Evolutionary conservation across 1,140 invertebrate species (phyloP).

Genomic region (Liolophura sinensis): DNA sequence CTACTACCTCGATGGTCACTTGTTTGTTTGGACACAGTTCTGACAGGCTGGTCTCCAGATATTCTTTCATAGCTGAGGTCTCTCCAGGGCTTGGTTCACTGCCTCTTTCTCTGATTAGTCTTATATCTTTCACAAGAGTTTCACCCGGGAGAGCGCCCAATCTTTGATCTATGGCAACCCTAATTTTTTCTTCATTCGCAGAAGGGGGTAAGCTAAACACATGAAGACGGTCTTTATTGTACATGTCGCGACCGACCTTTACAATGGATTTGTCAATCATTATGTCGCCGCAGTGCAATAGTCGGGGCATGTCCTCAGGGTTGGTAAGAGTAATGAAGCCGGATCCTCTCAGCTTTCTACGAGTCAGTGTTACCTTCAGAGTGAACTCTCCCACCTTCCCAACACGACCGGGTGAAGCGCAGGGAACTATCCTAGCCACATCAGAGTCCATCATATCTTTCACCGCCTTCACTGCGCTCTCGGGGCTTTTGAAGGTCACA

Average conservation of each 20-base stretch:
- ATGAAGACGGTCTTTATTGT: not conserved
- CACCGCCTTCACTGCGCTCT: slow-evolving; percentile 2
- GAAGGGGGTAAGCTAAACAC: not conserved
- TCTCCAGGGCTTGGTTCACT: no score
- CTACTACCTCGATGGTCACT: no score
- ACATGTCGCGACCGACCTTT: not conserved
- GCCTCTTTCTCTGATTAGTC: no score
- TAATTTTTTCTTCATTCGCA: slow-evolving; percentile 8
- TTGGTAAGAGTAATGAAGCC: slow-evolving; percentile 10
- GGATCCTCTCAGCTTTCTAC: slow-evolving; percentile 1
- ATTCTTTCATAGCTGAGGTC: no score
- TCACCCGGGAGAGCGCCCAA: not conserved
- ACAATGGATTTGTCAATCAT: not conserved
- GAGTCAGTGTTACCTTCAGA: slow-evolving; percentile 2
- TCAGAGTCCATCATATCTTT: not conserved
- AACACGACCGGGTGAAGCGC: no score
- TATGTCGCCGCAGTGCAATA: not conserved
- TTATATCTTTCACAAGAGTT: no score
- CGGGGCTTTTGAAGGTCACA: slow-evolving; percentile 4
- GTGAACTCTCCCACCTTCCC: not conserved
- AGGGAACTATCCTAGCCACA: not conserved
- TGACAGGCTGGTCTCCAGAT: no score
- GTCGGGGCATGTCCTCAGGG: slow-evolving; percentile 3
- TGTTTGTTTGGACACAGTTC: no score
- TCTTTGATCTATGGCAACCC: not conserved